A percentile compares a stretch with the other conserved stretches of the same genome.
phyloP scores from a whole-genome alignment of 2,113 vertebrate genomes.

The Hirundichthys speculiger region DNA sequence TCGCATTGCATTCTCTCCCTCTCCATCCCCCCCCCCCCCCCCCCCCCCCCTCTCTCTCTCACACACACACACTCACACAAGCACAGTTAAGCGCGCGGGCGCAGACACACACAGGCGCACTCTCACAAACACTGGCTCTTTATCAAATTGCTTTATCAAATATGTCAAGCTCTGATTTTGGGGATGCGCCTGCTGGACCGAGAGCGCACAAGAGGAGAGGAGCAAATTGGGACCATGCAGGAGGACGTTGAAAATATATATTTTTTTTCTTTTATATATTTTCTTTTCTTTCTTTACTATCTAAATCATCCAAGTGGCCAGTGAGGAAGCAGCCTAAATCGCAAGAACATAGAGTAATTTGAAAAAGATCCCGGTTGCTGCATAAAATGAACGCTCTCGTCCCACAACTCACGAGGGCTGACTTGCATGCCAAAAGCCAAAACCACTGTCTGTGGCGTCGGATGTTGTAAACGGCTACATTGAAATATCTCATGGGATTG shows the following conservation, averaged over 20 bases:
- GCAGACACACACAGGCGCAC: not conserved
- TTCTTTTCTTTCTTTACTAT: not conserved
- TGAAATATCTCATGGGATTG: slow-evolving; percentile 24
- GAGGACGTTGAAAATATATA: slow-evolving; percentile 6
- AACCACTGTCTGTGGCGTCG: slow-evolving; percentile 2
- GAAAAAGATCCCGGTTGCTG: slow-evolving; percentile 20
- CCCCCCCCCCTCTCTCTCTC: slow-evolving; percentile 10
- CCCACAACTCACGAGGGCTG: slow-evolving; percentile 20
- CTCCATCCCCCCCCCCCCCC: slow-evolving; percentile 12
- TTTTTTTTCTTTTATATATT: slow-evolving; percentile 3
- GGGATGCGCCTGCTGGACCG: slow-evolving; percentile 37
- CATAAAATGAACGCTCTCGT: slow-evolving; percentile 58
- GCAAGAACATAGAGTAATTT: slow-evolving; percentile 14
- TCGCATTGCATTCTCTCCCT: slow-evolving; percentile 78
- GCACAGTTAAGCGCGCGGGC: not conserved
- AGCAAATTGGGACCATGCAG: slow-evolving; percentile 20
- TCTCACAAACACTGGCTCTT: slow-evolving; percentile 51
- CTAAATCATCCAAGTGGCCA: slow-evolving; percentile 24
- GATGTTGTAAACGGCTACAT: slow-evolving; percentile 30
- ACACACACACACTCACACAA: not conserved
- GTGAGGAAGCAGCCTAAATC: slow-evolving; percentile 34
- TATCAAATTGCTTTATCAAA: slow-evolving; percentile 73
- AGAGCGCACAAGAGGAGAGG: slow-evolving; percentile 25
- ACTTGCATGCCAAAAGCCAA: not conserved
- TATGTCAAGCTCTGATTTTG: slow-evolving; percentile 59